Percentiles rank a stretch among this genome's conserved stretches.
phyloP scores from a whole-genome alignment of 2,113 vertebrate genomes.

The Azemiops feae region DNA sequence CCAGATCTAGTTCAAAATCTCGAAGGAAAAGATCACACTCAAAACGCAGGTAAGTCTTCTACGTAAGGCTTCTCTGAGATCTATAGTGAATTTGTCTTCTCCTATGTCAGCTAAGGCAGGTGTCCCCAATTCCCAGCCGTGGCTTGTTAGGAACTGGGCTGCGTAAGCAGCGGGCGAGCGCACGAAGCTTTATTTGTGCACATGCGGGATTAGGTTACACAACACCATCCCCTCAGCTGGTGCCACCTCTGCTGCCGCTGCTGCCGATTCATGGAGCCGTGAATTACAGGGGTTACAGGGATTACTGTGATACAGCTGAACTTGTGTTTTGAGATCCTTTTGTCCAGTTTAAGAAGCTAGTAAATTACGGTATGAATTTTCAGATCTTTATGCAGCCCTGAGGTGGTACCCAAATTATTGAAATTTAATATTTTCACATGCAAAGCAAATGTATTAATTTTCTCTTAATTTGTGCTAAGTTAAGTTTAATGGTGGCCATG shows the following conservation, averaged over 20 bases:
- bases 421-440: not conserved
- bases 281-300: not conserved
- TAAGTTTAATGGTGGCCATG: not conserved
- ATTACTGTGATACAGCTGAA: not conserved
- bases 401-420: not conserved
- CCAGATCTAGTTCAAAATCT: slow-evolving; percentile 81
- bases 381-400: not conserved
- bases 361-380: not conserved
- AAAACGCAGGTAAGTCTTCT: slow-evolving; percentile 81
- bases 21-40: slow-evolving; percentile 86
- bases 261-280: not conserved
- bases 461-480: not conserved
- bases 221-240: not conserved
- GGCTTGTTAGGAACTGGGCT: not conserved
- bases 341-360: not conserved
- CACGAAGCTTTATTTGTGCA: not conserved
- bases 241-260: not conserved
- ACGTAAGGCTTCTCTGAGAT: not conserved
- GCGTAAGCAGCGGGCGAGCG: not conserved
- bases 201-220: not conserved
- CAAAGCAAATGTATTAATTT: not conserved
- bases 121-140: not conserved
- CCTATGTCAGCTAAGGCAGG: not conserved
- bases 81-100: not conserved
- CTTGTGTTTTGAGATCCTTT: not conserved